Base-by-base conservation (phyloP, 2,888 invertebrate genomes). In the Drosophila leonis region DNA sequence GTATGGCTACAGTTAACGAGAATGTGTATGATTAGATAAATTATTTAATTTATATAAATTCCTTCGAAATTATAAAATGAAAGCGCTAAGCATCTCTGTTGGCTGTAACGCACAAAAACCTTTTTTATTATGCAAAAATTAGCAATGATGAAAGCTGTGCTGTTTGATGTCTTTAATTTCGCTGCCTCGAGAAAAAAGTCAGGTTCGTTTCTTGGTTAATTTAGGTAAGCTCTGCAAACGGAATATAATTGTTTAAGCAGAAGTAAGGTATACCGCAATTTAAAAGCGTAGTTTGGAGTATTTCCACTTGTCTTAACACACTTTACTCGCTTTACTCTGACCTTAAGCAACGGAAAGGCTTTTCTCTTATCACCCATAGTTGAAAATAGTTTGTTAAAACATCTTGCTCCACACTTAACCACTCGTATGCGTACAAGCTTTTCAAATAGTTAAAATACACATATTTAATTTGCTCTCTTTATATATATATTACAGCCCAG, bases 401-500 rank as follows among this genome's bases (percentile, higher is more conserved):
- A 18, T 8, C n/a, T 29, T 27, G 35, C 18, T 29, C 8, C 18
- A 15, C 33, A 33, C 15, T 18, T 8, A 24, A 33, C 13, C n/a
- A 37, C 37, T 37, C 27, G 24, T 12, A n/a, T 15, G 15, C 41
- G 41, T 31, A 41, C 55, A 31, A 10, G 57, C 33, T 46, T 18
- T 44, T n/a, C 24, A 44, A 42, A 44, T 56, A 33, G 42, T 33
- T 56, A 0, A 56, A 33, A 44, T 44, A 7, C 27, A 54, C 4
- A 20, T 10, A 35, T 63, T 35, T n/a, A 12, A 57, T 29, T 12
- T 24, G 27, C 9, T 41, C n/a, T 15, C 4, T n/a, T 12, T 46
- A 31, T 55, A 15, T 0, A 0, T 63, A 20, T 49, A 27, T 57
- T 67, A 10, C 46, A 61, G 61, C 44, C 49, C 55, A 75, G 44